phyloP scores from a whole-genome alignment of 2,888 invertebrate species.

The Petrophora chlorosata region DNA sequence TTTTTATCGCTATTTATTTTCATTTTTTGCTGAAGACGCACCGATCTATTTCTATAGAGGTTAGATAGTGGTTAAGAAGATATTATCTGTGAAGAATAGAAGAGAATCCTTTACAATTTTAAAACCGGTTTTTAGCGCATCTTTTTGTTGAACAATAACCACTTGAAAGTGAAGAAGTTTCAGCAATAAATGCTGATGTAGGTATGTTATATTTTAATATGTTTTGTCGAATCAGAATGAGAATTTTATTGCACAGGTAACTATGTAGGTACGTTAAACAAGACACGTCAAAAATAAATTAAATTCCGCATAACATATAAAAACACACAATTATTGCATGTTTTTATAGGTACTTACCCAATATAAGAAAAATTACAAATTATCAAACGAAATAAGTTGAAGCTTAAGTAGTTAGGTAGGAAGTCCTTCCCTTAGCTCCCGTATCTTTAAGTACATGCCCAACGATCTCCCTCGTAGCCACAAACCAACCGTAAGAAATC shows the following conservation, averaged over 20 bases:
- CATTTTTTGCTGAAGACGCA: slow-evolving; percentile 45
- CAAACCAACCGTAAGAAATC: slow-evolving; percentile 7
- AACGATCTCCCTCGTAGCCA: slow-evolving; percentile 11
- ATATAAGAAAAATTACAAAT: too few species aligned
- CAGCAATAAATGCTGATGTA: slow-evolving; percentile 1
- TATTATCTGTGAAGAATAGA: slow-evolving; percentile 38
- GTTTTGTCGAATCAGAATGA: background rate
- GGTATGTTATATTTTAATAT: background rate
- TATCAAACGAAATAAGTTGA: too few species aligned
- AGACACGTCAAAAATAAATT: too few species aligned
- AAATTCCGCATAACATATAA: too few species aligned
- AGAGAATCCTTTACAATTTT: slow-evolving; percentile 28
- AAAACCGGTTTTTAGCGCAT: slow-evolving; percentile 21
- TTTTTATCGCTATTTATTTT: too few species aligned
- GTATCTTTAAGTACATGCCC: slow-evolving; percentile 16
- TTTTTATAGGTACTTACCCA: too few species aligned
- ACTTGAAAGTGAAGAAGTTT: slow-evolving; percentile 37
- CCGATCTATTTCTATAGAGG: slow-evolving; percentile 23
- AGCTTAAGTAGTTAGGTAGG: background rate
- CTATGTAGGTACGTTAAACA: too few species aligned
- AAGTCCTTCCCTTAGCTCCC: background rate
- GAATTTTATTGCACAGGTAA: too few species aligned
- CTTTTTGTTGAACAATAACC: slow-evolving; percentile 20
- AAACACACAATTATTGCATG: too few species aligned
- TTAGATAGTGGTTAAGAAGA: slow-evolving; percentile 35